These are phyloP conservation scores for Synanthedon formicaeformis DNA, from an alignment of 2,888 invertebrate species.

Conservation along the genomic window DNA sequence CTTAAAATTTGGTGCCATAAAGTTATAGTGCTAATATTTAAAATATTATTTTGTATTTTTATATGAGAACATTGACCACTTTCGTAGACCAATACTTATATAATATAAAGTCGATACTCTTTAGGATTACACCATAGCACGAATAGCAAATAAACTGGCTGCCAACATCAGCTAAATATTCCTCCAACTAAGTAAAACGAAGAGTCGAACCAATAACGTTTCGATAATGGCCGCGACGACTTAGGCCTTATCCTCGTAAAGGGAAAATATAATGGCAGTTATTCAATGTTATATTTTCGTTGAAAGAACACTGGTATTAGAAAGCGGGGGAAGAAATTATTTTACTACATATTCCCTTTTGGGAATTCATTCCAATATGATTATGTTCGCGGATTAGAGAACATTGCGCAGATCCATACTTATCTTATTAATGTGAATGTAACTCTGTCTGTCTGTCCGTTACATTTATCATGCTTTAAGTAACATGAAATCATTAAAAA, in stretches of 20 bases:
- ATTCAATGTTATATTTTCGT: conserved; percentile 23
- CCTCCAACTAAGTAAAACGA: conserved; percentile 22
- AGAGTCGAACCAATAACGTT: conserved; percentile 29
- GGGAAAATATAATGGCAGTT: conserved; percentile 18
- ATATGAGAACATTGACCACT: too few species aligned
- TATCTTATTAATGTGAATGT: too few species aligned
- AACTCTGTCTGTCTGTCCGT: too few species aligned
- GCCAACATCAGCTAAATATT: conserved; percentile 5
- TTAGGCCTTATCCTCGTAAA: conserved; percentile 18
- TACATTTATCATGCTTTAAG: too few species aligned
- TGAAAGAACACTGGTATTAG: conserved; percentile 12
- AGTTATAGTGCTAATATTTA: too few species aligned
- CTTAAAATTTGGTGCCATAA: too few species aligned
- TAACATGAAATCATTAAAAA: too few species aligned
- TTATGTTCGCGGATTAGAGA: background rate
- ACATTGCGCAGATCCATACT: too few species aligned
- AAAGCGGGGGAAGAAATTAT: conserved; percentile 5
- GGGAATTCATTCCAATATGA: background rate
- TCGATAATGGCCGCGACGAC: conserved; percentile 27
- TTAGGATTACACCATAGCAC: too few species aligned
- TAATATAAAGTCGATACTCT: too few species aligned
- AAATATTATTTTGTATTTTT: too few species aligned
- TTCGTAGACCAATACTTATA: too few species aligned
- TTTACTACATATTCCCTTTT: background rate
- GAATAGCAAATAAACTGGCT: background rate